Percentiles rank a stretch among this genome's conserved stretches.
Evolutionary conservation across 2,888 invertebrate species (phyloP).

Genomic region (Halictus ligatus): DNA sequence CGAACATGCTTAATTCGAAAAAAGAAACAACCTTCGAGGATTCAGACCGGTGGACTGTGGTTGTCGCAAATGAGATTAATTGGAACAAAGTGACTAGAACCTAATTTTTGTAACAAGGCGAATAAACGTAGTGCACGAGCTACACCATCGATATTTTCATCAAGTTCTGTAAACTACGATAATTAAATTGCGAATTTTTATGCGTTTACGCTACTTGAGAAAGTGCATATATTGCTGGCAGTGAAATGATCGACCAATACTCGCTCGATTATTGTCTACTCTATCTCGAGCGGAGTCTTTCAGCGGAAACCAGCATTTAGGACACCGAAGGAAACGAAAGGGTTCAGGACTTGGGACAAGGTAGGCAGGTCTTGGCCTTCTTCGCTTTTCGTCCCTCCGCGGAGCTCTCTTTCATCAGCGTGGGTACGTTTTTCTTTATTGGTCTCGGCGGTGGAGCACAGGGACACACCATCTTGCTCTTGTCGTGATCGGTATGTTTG

Average conservation of each 20-base stretch:
- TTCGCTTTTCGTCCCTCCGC: not conserved
- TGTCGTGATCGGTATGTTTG: not conserved
- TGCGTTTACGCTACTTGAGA: too few relatives aligned
- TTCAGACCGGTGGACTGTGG: too few relatives aligned
- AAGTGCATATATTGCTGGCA: too few relatives aligned
- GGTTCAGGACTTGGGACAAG: not conserved
- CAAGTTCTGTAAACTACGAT: too few relatives aligned
- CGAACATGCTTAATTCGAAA: too few relatives aligned
- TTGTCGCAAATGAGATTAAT: too few relatives aligned
- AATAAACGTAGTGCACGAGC: too few relatives aligned
- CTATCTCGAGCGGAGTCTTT: not conserved
- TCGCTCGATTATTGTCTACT: not conserved
- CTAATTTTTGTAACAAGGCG: too few relatives aligned
- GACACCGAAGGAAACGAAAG: not conserved
- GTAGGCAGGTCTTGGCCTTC: not conserved
- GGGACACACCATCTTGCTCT: not conserved
- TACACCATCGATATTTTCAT: too few relatives aligned
- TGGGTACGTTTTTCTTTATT: slow-evolving; percentile 46
- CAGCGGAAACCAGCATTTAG: not conserved
- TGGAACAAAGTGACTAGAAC: too few relatives aligned
- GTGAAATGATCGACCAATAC: not conserved
- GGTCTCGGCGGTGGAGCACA: not conserved
- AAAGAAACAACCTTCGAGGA: too few relatives aligned
- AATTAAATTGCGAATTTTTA: too few relatives aligned
- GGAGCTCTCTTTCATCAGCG: slow-evolving; percentile 60